These are phyloP conservation scores for Macaca fascicularis DNA, from an alignment of 2,113 vertebrate species.

Conservation along the genomic window DNA sequence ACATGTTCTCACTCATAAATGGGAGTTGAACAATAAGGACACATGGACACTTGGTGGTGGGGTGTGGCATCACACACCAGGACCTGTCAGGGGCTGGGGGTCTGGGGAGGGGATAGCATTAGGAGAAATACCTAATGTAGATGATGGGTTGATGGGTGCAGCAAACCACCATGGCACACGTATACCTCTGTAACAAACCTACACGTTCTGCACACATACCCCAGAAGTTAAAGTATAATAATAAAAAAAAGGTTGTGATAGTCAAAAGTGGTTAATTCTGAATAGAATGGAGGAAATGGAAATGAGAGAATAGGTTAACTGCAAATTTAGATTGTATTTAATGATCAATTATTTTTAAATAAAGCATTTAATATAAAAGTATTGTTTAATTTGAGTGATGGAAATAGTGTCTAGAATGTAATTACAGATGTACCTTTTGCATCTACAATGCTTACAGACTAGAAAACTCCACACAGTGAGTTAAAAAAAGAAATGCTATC, in stretches of 20 bases:
- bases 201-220: too few relatives aligned
- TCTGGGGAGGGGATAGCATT: too few relatives aligned
- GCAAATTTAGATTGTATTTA: not conserved
- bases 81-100: too few relatives aligned
- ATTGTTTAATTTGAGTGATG: not conserved
- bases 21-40: too few relatives aligned
- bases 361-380: not conserved
- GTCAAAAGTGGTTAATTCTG: not conserved
- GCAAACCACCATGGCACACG: too few relatives aligned
- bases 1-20: too few relatives aligned
- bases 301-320: not conserved
- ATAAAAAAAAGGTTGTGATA: not conserved
- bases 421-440: not conserved
- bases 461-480: not conserved
- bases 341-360: not conserved
- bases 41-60: too few relatives aligned
- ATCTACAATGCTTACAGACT: not conserved
- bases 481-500: not conserved
- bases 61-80: too few relatives aligned
- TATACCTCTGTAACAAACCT: too few relatives aligned
- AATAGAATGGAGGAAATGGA: not conserved
- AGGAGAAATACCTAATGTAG: too few relatives aligned
- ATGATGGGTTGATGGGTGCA: too few relatives aligned
- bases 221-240: too few relatives aligned
- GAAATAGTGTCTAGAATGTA: not conserved